A percentile compares a stretch with the other conserved stretches of the same genome.
Evolutionary conservation across 1,140 invertebrate genomes (phyloP).

Genomic region (Neelides sp.): DNA sequence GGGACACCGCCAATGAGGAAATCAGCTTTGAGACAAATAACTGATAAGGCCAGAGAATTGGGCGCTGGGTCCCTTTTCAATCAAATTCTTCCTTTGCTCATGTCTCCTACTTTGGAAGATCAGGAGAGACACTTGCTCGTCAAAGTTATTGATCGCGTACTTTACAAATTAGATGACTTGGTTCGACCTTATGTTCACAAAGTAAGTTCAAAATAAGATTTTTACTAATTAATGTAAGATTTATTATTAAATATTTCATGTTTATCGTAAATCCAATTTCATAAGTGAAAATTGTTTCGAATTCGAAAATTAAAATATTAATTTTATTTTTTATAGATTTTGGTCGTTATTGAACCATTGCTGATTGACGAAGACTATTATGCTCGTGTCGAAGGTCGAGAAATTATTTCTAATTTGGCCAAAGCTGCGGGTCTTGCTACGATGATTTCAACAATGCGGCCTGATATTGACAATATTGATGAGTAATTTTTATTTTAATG

Average conservation of each 20-base stretch:
- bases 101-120: slow-evolving; percentile 98
- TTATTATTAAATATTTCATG: background rate
- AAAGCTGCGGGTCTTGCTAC: slow-evolving; percentile 99
- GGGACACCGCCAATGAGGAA: slow-evolving; percentile 99
- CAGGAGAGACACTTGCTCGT: slow-evolving; percentile 98
- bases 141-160: slow-evolving; percentile 96
- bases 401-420: slow-evolving; percentile 98
- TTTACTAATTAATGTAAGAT: slow-evolving; percentile 9
- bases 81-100: slow-evolving; percentile 93
- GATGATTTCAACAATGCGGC: slow-evolving; percentile 99
- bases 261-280: too few relatives aligned
- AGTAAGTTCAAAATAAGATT: slow-evolving; percentile 40
- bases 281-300: too few relatives aligned
- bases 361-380: slow-evolving; percentile 99
- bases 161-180: slow-evolving; percentile 97
- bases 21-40: slow-evolving; percentile 91
- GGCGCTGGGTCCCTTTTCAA: slow-evolving; percentile 97
- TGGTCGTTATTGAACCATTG: slow-evolving; percentile 97
- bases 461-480: slow-evolving; percentile 99
- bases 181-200: slow-evolving; percentile 99
- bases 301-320: slow-evolving; percentile 26
- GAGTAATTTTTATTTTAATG: slow-evolving; percentile 42
- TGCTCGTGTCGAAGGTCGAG: slow-evolving; percentile 94
- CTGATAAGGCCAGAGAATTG: slow-evolving; percentile 95
- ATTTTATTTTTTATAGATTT: slow-evolving; percentile 49